phyloP scores from a whole-genome alignment of 2,888 invertebrate genomes.

The Carabus problematicus region DNA sequence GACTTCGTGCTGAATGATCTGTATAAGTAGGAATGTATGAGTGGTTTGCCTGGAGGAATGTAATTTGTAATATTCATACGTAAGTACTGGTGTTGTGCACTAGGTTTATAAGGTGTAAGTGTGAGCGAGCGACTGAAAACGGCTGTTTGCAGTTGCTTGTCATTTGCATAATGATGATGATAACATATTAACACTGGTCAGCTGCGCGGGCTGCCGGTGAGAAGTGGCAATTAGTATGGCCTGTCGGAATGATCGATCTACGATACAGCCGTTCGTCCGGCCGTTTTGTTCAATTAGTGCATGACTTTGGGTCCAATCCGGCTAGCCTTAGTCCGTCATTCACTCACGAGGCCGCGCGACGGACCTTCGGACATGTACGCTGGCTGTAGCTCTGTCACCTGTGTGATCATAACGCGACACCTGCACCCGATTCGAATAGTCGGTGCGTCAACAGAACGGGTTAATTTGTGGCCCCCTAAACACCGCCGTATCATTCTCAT shows the following conservation, averaged over 20 bases:
- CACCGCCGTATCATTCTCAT: neutral
- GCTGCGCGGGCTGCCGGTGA: conserved; percentile 53
- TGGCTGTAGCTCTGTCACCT: conserved; percentile 29
- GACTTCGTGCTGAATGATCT: too few relatives aligned
- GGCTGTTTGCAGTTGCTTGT: conserved; percentile 43
- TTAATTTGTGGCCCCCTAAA: conserved; percentile 9
- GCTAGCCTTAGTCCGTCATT: neutral
- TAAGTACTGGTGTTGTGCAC: too few relatives aligned
- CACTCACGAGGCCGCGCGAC: neutral
- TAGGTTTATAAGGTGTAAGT: neutral
- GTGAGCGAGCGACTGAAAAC: neutral
- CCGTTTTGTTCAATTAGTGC: conserved; percentile 52
- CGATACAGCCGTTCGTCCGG: conserved; percentile 24
- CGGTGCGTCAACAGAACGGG: conserved; percentile 22
- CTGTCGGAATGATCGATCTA: conserved; percentile 35
- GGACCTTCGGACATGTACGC: neutral
- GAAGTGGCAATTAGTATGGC: conserved; percentile 52
- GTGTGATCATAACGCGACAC: conserved; percentile 36
- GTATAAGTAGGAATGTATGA: neutral
- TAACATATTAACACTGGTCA: conserved; percentile 57
- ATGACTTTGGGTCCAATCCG: conserved; percentile 50
- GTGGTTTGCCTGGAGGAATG: too few relatives aligned
- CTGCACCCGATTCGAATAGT: conserved; percentile 40
- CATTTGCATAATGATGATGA: conserved; percentile 59
- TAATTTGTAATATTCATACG: too few relatives aligned